These are phyloP conservation scores for Parthenolecanium corni DNA, from an alignment of 2,888 invertebrate genomes.

Conservation along the genomic window DNA sequence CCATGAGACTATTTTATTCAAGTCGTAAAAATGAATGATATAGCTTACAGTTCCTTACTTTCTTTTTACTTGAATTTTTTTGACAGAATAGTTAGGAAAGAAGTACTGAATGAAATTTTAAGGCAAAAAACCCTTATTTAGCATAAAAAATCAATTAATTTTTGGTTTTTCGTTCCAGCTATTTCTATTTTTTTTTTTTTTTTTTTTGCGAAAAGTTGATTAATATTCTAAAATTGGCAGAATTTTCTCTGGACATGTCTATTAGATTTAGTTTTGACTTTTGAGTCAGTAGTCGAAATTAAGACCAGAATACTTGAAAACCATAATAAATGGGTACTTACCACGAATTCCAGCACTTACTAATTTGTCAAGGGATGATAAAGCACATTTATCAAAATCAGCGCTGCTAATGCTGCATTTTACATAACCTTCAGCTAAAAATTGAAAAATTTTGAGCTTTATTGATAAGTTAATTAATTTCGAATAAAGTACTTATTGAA, in stretches of 20 bases:
- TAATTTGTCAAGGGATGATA: not conserved
- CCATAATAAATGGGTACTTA: not conserved
- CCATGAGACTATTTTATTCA: not conserved
- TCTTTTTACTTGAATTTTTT: too few relatives aligned
- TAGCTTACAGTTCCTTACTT: not conserved
- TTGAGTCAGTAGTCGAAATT: too few relatives aligned
- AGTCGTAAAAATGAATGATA: not conserved
- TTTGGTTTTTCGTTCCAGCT: too few relatives aligned
- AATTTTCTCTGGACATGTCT: too few relatives aligned
- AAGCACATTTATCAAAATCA: constrained; percentile 4
- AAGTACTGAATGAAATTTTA: too few relatives aligned
- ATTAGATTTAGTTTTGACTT: too few relatives aligned
- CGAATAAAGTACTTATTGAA: not conserved
- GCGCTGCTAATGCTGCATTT: constrained; percentile 11
- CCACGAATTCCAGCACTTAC: not conserved
- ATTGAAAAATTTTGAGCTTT: not conserved
- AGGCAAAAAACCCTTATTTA: too few relatives aligned
- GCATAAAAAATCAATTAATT: too few relatives aligned
- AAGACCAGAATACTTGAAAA: not conserved
- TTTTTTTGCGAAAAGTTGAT: too few relatives aligned
- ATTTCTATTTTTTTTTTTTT: too few relatives aligned
- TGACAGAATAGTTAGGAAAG: too few relatives aligned
- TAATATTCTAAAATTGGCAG: too few relatives aligned
- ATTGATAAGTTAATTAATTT: not conserved
- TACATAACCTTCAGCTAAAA: not conserved